Conservation (phyloP, 1,140 invertebrate genomes). For the Dreissena rostriformis region DNA sequence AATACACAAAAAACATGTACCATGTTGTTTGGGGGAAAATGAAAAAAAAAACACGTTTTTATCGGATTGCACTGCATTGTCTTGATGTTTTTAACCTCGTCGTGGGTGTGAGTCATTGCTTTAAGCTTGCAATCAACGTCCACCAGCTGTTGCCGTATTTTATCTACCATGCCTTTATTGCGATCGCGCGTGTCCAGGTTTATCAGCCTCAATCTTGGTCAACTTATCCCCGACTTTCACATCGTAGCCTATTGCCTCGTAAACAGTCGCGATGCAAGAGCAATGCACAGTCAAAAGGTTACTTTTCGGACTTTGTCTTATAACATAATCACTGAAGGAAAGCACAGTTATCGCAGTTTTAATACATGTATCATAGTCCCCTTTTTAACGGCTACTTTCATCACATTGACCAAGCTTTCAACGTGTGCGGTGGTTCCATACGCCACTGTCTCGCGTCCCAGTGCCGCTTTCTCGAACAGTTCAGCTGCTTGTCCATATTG, state of each 20-base stretch:
- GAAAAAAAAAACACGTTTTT: too few species aligned
- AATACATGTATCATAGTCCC: not conserved
- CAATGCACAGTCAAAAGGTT: conserved; percentile 18
- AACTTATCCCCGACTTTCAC: not conserved
- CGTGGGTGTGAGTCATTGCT: too few species aligned
- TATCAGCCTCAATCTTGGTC: conserved; percentile 23
- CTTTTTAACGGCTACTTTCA: not conserved
- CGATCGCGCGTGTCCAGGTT: conserved; percentile 1
- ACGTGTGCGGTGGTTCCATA: conserved; percentile 3
- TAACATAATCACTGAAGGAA: conserved; percentile 4
- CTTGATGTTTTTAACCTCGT: too few species aligned
- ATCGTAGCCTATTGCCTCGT: not conserved
- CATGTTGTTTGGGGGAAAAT: too few species aligned
- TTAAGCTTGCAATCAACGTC: conserved; percentile 16
- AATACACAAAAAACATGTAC: too few species aligned
- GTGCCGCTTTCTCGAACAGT: conserved; percentile 25
- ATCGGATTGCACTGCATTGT: too few species aligned
- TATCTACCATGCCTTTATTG: conserved; percentile 8
- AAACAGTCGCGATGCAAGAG: conserved; percentile 27
- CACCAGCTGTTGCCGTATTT: conserved; percentile 12
- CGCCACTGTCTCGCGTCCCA: not conserved
- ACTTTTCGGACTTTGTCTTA: conserved; percentile 22
- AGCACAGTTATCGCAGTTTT: conserved; percentile 20
- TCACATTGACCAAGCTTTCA: conserved; percentile 46
- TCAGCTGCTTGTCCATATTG: conserved; percentile 7